Base-by-base conservation (phyloP, 2,888 invertebrate species). In the Tubiluchus corallicola region DNA sequence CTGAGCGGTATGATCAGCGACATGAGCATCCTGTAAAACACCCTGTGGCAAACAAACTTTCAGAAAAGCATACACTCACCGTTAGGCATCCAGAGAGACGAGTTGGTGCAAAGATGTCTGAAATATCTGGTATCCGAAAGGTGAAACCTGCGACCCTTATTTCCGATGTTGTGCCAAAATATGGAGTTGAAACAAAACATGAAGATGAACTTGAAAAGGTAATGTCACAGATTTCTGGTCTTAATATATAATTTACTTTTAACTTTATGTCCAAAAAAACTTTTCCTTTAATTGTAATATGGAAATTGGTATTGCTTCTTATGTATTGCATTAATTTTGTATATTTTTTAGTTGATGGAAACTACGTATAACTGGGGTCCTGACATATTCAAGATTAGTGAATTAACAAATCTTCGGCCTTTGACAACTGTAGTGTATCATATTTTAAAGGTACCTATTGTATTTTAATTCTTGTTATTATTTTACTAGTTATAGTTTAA, bases 351-450 rank as follows among this genome's bases (percentile, higher is more conserved):
- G 68, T 52, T 70, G 46, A 59, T 74, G 51, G 67, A 74, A 43
- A 81, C 83, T 49, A 71, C 88, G 49, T 85, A 94, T 65, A 80
- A 79, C 61, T 98, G 96, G 96, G 96, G 96, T 53, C 79, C 94
- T 53, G 92, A 98, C 68, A 83, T 96, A 61, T 98, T 98, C 75
- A 82, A 82, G 68, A 80, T 98, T 64, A 79, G 83, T 55, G 87
- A 92, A 57, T 71, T 87, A 53, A 85, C 92, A 54, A 81, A 77
- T 65, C 81, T 81, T 59, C 76, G 88, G 59, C 92, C 96, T 50
- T 74, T 98, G 49, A 96, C 96, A 50, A 82, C 84, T 59, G 79
- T 96, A 53, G 87, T 88, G 44, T 98, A 88, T 68, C 77, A 85
- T 54, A 82, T 88, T 55, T 87, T 96, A 71, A 82, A 81, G 67